A percentile compares a stretch with the other conserved stretches of the same genome.
Evolutionary conservation across 2,113 vertebrate genomes (phyloP).

Genomic region (Datnioides undecimradiatus): DNA sequence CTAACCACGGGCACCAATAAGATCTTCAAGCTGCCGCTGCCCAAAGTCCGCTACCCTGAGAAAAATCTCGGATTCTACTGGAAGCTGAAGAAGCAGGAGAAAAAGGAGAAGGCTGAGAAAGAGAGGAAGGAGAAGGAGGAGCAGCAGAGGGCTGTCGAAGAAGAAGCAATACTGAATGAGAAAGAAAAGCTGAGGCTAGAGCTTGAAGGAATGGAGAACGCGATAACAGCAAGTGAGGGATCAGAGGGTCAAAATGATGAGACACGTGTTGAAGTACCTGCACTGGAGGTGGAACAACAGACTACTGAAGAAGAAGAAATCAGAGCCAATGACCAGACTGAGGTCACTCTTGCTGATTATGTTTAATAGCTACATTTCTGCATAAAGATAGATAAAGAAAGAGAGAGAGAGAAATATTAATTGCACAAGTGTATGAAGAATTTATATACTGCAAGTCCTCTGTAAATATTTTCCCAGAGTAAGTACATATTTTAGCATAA

Average conservation of each 20-base stretch:
- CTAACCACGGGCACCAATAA: conserved; percentile 86
- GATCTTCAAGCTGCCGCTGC: conserved; percentile 91
- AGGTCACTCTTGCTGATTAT: neutral
- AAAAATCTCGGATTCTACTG: conserved; percentile 89
- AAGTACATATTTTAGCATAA: neutral
- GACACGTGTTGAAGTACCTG: neutral
- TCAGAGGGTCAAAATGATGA: neutral
- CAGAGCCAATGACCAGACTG: neutral
- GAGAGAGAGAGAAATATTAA: neutral
- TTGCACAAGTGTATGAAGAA: neutral
- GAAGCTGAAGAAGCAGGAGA: conserved; percentile 83
- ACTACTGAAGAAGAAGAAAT: neutral
- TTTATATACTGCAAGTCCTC: neutral
- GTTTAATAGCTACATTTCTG: conserved; percentile 10
- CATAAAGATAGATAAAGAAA: neutral
- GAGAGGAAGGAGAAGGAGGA: conserved; percentile 45
- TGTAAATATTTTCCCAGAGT: conserved; percentile 7
- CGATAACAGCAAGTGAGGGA: neutral
- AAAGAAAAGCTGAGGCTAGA: conserved; percentile 58
- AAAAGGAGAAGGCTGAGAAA: conserved; percentile 55
- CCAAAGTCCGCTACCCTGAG: conserved; percentile 93
- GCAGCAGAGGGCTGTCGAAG: conserved; percentile 19
- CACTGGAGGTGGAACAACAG: neutral
- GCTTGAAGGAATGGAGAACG: conserved; percentile 44
- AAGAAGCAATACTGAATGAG: conserved; percentile 42